A percentile compares a stretch with the other conserved stretches of the same genome.
These are phyloP conservation scores for Reticulitermes speratus DNA, from an alignment of 1,140 invertebrate species.

Conservation along the genomic window DNA sequence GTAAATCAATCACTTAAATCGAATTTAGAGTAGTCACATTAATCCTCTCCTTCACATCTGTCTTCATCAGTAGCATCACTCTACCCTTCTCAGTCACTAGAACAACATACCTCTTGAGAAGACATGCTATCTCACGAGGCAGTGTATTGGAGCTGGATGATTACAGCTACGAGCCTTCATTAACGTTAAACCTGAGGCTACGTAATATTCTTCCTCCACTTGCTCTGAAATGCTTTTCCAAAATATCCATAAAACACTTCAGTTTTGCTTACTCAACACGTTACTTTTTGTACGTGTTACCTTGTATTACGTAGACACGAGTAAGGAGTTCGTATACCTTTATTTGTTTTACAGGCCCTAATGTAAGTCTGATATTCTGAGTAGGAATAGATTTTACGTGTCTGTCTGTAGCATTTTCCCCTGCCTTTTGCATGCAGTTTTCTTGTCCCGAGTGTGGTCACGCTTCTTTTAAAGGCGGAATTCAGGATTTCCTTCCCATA, in stretches of 20 bases:
- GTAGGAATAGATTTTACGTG: too few species aligned
- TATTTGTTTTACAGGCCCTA: too few species aligned
- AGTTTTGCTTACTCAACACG: too few species aligned
- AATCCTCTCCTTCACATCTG: not conserved
- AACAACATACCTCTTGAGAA: not conserved
- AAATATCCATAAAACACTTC: not conserved
- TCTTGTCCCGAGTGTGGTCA: too few species aligned
- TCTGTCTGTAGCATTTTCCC: too few species aligned
- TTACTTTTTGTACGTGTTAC: too few species aligned
- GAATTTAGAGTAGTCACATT: not conserved
- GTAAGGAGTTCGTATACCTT: too few species aligned
- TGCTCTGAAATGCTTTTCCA: not conserved
- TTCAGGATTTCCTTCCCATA: too few species aligned
- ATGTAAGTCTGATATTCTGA: too few species aligned
- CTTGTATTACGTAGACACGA: too few species aligned
- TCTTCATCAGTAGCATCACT: not conserved
- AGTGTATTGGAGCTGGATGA: not conserved
- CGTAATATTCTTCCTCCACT: not conserved
- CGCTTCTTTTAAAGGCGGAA: too few species aligned
- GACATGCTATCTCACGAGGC: not conserved
- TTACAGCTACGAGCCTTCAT: not conserved
- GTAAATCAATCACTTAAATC: constrained; percentile 8
- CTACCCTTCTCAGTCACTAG: not conserved
- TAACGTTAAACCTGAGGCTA: not conserved
- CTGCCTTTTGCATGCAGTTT: too few species aligned